phyloP scores from a whole-genome alignment of 2,113 vertebrate genomes.

The Cynopterus brachyotis region DNA sequence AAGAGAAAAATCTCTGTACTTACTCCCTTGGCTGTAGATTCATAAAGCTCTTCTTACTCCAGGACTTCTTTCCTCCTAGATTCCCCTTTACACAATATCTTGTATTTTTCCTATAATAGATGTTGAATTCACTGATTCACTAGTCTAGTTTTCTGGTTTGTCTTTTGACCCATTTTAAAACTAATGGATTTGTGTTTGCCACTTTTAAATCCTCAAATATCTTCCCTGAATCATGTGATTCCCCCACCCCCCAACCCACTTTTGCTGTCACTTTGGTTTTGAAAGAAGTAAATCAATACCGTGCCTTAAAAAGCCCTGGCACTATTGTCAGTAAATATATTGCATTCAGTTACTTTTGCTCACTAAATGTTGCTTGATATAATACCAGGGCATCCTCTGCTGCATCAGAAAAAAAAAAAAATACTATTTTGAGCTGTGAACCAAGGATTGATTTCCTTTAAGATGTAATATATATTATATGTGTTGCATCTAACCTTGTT shows the following conservation, averaged over 20 bases:
- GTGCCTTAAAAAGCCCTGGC: slow-evolving; percentile 49
- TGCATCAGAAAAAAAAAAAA: neutral
- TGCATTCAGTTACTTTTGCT: slow-evolving; percentile 60
- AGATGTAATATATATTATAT: slow-evolving; percentile 67
- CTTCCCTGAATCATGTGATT: slow-evolving; percentile 60
- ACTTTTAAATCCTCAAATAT: slow-evolving; percentile 62
- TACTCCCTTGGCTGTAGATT: neutral
- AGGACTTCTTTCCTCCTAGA: neutral
- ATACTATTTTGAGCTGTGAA: slow-evolving; percentile 57
- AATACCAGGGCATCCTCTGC: slow-evolving; percentile 40
- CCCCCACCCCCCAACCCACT: neutral
- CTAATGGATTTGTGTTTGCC: slow-evolving; percentile 51
- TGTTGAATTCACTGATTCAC: slow-evolving; percentile 35
- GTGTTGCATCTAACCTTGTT: slow-evolving; percentile 58
- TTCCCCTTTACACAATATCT: neutral
- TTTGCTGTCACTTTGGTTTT: slow-evolving; percentile 59
- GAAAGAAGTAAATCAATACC: slow-evolving; percentile 63
- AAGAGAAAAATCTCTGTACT: neutral
- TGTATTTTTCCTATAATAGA: slow-evolving; percentile 33
- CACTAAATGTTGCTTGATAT: slow-evolving; percentile 63
- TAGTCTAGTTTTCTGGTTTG: slow-evolving; percentile 42
- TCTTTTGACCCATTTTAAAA: slow-evolving; percentile 63
- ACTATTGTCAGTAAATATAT: slow-evolving; percentile 70
- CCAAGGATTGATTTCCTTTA: slow-evolving; percentile 68
- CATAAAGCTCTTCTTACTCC: neutral